Evolutionary conservation across 1,140 invertebrate genomes (phyloP), one percentile per base, ranked within the genome.

Genomic region (Thaumatotibia leucotreta): DNA sequence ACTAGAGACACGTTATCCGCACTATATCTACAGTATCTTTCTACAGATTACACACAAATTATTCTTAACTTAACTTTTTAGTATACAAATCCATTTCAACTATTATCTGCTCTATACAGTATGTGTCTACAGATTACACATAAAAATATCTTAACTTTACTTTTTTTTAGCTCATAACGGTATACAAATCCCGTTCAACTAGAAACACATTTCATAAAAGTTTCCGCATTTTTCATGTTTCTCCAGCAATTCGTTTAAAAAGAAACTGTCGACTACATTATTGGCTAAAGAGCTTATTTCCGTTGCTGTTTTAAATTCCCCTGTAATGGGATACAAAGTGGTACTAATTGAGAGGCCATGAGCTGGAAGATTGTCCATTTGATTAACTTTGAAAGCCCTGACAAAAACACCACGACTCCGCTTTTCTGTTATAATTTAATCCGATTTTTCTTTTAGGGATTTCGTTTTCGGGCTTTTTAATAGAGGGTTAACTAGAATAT

Each of bases 361-460:
- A 67, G 65, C 74, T 69, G 71, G 74, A 73, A 75, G 68, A 75
- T 73, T 72, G 68, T 63, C 65, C 68, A 62, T 75, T 69, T 75
- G 73, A 75, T 75, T 75, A 73, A 73, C 66, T 69, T 52, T 69
- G 63, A 69, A 72, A 49, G 39, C 52, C 24, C 27, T 58, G 52
- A 58, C 52, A 58, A 58, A 29, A 58, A 23, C 27, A 27, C 50
- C 23, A 17, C 52, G n/a, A 14, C 24, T 29, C 27, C 52, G 29
- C 23, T 58, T 58, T 58, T 24, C 39, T n/a, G 50, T n/a, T 27
- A 24, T 27, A 22, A 23, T 50, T 58, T 58, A 58, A 58, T 58
- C 52, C 14, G 24, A 58, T 58, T 58, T 58, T 58, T 58, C 52
- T 58, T 58, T 54, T 24, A 54, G 10, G 23, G 24, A 54, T 54